Conservation (phyloP, 2,113 vertebrate species). For the Campylomormyrus tamandua region DNA sequence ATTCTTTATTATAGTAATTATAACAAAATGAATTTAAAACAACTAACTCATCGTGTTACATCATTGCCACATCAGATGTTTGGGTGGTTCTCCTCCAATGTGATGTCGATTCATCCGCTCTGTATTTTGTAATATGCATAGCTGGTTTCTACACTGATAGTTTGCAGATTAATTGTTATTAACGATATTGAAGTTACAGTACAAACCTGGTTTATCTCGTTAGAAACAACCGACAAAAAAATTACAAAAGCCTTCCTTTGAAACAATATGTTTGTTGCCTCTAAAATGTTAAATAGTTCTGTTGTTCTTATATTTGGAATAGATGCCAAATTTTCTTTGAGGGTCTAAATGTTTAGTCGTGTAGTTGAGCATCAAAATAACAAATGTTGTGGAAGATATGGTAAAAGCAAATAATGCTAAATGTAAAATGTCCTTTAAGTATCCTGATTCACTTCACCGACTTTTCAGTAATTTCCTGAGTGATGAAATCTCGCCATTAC, state of each 20-base stretch:
- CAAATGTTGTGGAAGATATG: not conserved
- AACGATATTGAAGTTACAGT: not conserved
- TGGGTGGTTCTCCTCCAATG: not conserved
- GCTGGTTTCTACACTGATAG: not conserved
- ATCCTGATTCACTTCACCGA: not conserved
- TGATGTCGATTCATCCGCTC: not conserved
- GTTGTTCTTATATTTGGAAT: not conserved
- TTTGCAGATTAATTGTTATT: not conserved
- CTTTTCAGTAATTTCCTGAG: not conserved
- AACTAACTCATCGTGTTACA: not conserved
- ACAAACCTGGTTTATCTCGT: not conserved
- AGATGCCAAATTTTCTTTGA: not conserved
- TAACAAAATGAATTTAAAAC: not conserved
- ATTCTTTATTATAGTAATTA: not conserved
- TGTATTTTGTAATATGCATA: not conserved
- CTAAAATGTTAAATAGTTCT: not conserved
- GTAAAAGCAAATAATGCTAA: not conserved
- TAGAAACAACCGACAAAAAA: not conserved
- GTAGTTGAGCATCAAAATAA: not conserved
- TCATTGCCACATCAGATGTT: not conserved
- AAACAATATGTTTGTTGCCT: not conserved
- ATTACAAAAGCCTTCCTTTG: not conserved
- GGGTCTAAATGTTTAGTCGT: not conserved
- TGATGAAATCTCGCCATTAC: not conserved
- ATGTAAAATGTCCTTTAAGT: not conserved